Base-by-base conservation (phyloP, 2,113 vertebrate species). In the Xenotilapia leptura region DNA sequence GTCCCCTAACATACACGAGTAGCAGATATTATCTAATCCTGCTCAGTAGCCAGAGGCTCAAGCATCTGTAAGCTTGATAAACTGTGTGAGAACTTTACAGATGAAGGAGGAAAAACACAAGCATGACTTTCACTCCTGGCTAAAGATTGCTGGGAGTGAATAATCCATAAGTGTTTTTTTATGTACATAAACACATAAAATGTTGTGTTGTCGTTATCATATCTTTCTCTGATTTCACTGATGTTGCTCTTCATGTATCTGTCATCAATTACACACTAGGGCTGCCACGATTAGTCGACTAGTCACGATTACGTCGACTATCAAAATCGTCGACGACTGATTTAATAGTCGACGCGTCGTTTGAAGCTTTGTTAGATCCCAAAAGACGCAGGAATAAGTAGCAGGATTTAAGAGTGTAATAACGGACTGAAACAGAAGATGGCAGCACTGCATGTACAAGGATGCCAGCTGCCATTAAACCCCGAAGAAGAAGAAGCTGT, bases 1-100 rank as follows among this genome's bases (percentile, higher is more conserved):
- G 11, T 68, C 11, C 33, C 19, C 36, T 40, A 40, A 21, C 12
- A 21, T 13, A 38, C 17, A 36, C 0, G 1, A 36, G 31, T 7
- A 38, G 10, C 31, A n/a, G 6, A 38, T 38, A 6, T 38, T 38
- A 0, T 12, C 0, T 38, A n/a, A 65, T 65, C 31, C 31, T 65
- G 31, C 31, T 65, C 60, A 36, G 31, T 0, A 38, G 60, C 17
- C 31, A 36, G 60, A 65, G 60, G 60, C 3, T 65, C 17, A 36
- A n/a, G 31, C 3, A 36, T 65, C 8, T 36, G 60, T 68, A 3
- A 40, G 33, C 36, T 68, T 68, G 62, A 68, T 68, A 40, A 68
- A 38, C 62, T 13, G 6, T 38, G 31, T 36, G 58, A 36, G 58
- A 62, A 62, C 31, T 11, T 33, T 19, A 11, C 9, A n/a, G 31